Percentiles rank a stretch among this genome's conserved stretches.
These are phyloP conservation scores for Neodiprion pinetum DNA, from an alignment of 1,140 invertebrate genomes.

Conservation along the genomic window DNA sequence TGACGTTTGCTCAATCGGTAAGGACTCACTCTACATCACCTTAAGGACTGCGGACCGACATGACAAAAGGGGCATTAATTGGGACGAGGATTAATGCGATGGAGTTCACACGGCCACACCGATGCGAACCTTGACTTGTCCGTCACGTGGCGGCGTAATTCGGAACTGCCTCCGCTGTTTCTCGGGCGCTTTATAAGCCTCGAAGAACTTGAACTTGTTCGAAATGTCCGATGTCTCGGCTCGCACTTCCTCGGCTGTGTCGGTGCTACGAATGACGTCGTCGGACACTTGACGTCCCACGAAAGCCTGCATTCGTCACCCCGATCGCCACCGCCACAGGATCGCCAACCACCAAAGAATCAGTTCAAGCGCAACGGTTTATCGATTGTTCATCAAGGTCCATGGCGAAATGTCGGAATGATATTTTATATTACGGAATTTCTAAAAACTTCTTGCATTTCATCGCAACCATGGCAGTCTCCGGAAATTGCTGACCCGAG, in stretches of 20 bases:
- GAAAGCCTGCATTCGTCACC: conserved; percentile 55
- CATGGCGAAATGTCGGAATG: too few species aligned
- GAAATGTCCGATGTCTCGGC: conserved; percentile 83
- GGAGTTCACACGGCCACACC: neutral
- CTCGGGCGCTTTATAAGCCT: conserved; percentile 80
- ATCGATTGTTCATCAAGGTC: too few species aligned
- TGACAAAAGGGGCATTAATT: neutral
- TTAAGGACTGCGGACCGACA: neutral
- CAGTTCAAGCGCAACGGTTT: too few species aligned
- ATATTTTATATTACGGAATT: too few species aligned
- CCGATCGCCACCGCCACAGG: neutral
- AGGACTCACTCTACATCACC: too few species aligned
- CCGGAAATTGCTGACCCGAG: too few species aligned
- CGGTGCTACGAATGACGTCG: conserved; percentile 76
- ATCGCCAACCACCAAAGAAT: too few species aligned
- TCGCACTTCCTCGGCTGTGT: conserved; percentile 76
- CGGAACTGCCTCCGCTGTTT: conserved; percentile 77
- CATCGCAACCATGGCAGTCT: too few species aligned
- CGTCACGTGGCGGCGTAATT: conserved; percentile 85
- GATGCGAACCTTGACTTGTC: conserved; percentile 65
- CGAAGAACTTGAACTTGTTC: conserved; percentile 90
- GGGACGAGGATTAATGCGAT: conserved; percentile 32
- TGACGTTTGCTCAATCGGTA: too few species aligned
- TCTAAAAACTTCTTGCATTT: too few species aligned
- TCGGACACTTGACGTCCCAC: conserved; percentile 67